These are phyloP conservation scores for Camponotus fellah DNA, from an alignment of 2,888 invertebrate genomes.

Conservation along the genomic window DNA sequence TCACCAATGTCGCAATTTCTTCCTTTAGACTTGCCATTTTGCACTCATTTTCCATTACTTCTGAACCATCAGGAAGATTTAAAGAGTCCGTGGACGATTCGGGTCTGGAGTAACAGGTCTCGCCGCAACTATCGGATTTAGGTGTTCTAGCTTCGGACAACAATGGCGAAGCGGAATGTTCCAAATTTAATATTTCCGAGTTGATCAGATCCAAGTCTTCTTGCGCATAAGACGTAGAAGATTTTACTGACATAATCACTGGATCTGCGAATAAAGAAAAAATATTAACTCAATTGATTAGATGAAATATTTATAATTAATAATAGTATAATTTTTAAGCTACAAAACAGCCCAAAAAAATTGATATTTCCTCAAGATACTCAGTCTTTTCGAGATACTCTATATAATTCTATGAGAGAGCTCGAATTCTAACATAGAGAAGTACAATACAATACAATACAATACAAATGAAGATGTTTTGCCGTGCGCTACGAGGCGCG, in stretches of 20 bases:
- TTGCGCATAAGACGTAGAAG: constrained; percentile 79
- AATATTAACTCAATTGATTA: not conserved
- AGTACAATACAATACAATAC: no score
- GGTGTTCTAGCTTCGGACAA: constrained; percentile 64
- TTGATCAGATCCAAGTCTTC: constrained; percentile 81
- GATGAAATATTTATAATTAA: not conserved
- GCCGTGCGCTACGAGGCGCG: not conserved
- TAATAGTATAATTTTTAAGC: not conserved
- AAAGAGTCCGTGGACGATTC: constrained; percentile 74
- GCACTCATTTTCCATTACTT: constrained; percentile 64
- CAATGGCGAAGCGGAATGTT: constrained; percentile 68
- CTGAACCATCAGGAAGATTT: constrained; percentile 66
- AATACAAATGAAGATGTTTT: not conserved
- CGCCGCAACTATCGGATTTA: constrained; percentile 71
- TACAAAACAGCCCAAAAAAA: not conserved
- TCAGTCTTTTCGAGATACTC: not conserved
- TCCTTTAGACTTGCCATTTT: constrained; percentile 61
- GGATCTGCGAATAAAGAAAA: constrained; percentile 76
- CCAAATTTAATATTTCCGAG: constrained; percentile 77
- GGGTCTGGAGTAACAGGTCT: constrained; percentile 72
- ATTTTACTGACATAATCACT: constrained; percentile 79
- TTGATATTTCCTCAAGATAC: not conserved
- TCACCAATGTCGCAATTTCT: constrained; percentile 36
- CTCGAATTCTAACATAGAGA: not conserved
- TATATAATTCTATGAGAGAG: not conserved